Conservation (phyloP, 2,888 invertebrate genomes). For the Melipona bicolor region DNA sequence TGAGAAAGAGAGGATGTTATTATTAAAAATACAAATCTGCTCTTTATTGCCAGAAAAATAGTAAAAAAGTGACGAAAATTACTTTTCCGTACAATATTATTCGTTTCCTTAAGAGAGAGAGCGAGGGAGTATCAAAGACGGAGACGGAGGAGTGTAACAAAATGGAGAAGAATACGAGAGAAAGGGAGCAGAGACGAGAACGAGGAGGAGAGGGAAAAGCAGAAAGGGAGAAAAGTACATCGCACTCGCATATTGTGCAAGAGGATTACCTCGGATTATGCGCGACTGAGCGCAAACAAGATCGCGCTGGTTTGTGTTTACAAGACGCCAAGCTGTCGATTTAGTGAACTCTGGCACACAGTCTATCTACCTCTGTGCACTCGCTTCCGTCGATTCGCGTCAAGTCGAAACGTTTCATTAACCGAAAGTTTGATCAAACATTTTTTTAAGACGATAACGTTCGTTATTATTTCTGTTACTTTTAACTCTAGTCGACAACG, state of each 20-base stretch:
- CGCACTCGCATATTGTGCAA: conserved; percentile 81
- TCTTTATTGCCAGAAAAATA: background rate
- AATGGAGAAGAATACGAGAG: background rate
- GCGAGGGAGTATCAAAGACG: background rate
- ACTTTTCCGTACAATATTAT: background rate
- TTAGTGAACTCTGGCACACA: conserved; percentile 70
- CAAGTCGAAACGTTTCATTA: conserved; percentile 47
- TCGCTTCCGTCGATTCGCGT: conserved; percentile 37
- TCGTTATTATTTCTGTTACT: background rate
- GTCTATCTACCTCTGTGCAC: conserved; percentile 28
- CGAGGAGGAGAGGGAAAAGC: conserved; percentile 3
- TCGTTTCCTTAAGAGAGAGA: background rate
- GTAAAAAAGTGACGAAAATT: background rate
- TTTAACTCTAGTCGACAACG: background rate
- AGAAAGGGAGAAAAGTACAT: conserved; percentile 60
- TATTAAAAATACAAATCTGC: too few species aligned
- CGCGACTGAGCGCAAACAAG: conserved; percentile 83
- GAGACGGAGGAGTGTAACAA: background rate
- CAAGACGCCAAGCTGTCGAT: conserved; percentile 82
- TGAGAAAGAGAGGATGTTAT: too few species aligned
- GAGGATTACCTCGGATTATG: conserved; percentile 83
- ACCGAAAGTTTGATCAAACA: background rate
- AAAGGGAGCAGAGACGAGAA: background rate
- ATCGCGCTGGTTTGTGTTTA: conserved; percentile 82
- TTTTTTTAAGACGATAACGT: background rate